Conservation (phyloP, 2,113 vertebrate species). For the Prionailurus viverrinus region DNA sequence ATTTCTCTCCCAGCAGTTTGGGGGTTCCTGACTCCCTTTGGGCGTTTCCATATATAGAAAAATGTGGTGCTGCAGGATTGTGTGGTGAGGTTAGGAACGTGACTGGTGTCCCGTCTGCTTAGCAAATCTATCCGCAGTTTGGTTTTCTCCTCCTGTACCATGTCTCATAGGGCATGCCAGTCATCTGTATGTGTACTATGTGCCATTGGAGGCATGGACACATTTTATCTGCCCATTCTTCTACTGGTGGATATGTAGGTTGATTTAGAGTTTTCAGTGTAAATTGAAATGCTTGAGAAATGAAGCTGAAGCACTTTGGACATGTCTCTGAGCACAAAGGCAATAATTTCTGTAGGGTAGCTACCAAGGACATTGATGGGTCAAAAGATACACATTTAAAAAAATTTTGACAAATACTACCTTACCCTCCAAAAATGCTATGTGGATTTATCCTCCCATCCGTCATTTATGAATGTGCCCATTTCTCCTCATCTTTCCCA, state of each 20-base stretch:
- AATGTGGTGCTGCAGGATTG: not conserved
- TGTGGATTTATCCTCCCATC: not conserved
- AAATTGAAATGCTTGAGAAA: not conserved
- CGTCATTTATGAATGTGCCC: not conserved
- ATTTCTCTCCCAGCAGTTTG: not conserved
- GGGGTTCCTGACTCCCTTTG: not conserved
- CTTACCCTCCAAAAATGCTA: not conserved
- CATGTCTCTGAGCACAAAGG: not conserved
- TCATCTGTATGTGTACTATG: not conserved
- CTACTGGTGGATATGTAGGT: not conserved
- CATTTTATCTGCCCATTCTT: not conserved
- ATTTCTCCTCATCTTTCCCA: not conserved
- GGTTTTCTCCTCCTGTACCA: not conserved
- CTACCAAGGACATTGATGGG: not conserved
- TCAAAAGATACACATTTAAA: not conserved
- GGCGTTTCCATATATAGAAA: not conserved
- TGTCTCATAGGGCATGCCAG: not conserved
- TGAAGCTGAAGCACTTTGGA: not conserved
- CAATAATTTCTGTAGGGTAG: not conserved
- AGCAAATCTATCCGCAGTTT: not conserved
- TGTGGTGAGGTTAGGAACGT: not conserved
- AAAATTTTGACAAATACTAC: not conserved
- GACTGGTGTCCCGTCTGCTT: not conserved
- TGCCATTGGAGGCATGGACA: not conserved
- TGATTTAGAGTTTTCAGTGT: not conserved